Evolutionary conservation across 2,888 invertebrate species (phyloP), one percentile per base, ranked within the genome.

Genomic region (Rugalucina vietnamica): DNA sequence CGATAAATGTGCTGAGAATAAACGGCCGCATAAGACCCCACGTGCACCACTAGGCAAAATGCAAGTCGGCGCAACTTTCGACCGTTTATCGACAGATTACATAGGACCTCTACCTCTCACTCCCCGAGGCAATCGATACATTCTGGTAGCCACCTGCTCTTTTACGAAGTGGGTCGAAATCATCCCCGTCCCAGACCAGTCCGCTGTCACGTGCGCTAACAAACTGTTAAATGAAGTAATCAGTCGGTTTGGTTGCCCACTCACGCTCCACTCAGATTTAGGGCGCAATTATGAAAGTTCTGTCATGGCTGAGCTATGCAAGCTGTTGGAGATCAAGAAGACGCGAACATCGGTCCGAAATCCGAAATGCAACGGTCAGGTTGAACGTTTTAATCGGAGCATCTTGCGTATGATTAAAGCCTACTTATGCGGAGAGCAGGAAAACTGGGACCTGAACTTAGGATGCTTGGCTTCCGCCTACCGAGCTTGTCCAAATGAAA

Each of bases 341-440:
- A 60, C n/a, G 12, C 24, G 60, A 60, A 27, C 60, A n/a, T 12
- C 12, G 8, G 12, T n/a, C 10, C 24, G 60, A 21, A 29, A 60
- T n/a, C 60, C 60, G 24, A n/a, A 29, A n/a, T 8, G 60, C 10
- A 60, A 60, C n/a, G 60, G 60, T n/a, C 60, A 60, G n/a, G 8
- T n/a, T 8, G 60, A 60, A 21, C 24, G 60, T n/a, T 60, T 60
- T n/a, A 60, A 60, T 29, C 8, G 69, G 24, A 69, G 29, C 5
- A 5, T 36, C 4, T 18, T 69, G 36, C 69, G 36, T 3, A 69
- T 69, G 69, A 24, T 69, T 12, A 70, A 70, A n/a, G n/a, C 70
- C n/a, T 70, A 70, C 70, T 37, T 70, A n/a, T 34, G 36, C 24
- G 70, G 70, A 24, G 70, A 70, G 70, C 70, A 70, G 27, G n/a